Conservation (phyloP, 1,140 invertebrate genomes). For the Cylas formicarius region DNA sequence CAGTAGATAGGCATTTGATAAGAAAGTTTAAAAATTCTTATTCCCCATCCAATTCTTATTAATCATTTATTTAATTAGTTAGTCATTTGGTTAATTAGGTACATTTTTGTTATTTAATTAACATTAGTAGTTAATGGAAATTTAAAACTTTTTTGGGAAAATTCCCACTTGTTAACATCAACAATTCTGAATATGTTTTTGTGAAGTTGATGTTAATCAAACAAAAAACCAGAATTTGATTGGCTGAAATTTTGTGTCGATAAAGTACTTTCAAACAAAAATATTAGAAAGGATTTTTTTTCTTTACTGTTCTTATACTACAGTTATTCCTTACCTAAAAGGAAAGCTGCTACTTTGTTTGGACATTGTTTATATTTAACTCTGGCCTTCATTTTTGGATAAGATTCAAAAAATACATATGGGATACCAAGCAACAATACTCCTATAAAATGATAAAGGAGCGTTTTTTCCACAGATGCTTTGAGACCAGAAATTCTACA, state of each 20-base stretch:
- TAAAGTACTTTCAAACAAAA: neutral
- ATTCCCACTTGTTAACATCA: neutral
- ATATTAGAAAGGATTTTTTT: neutral
- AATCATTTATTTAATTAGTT: neutral
- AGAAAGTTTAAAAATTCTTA: conserved; percentile 2
- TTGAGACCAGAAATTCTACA: conserved; percentile 45
- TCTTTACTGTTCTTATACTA: neutral
- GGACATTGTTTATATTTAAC: conserved; percentile 47
- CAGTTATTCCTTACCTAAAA: conserved; percentile 43
- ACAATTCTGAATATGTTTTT: neutral
- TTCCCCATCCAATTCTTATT: neutral
- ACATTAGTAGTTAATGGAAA: too few species aligned
- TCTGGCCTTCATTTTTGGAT: conserved; percentile 42
- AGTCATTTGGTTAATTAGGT: neutral
- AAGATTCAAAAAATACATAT: conserved; percentile 46
- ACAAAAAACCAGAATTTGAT: neutral
- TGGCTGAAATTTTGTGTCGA: neutral
- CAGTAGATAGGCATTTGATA: neutral
- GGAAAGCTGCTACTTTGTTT: conserved; percentile 44
- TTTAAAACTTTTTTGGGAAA: too few species aligned
- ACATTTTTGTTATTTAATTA: too few species aligned
- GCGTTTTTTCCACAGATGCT: conserved; percentile 40
- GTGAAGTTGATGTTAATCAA: neutral
- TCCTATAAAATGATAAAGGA: conserved; percentile 44
- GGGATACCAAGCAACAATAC: conserved; percentile 45